A percentile compares a stretch with the other conserved stretches of the same genome.
Conservation (phyloP, 2,888 invertebrate genomes). For the Catocala sponsa region DNA sequence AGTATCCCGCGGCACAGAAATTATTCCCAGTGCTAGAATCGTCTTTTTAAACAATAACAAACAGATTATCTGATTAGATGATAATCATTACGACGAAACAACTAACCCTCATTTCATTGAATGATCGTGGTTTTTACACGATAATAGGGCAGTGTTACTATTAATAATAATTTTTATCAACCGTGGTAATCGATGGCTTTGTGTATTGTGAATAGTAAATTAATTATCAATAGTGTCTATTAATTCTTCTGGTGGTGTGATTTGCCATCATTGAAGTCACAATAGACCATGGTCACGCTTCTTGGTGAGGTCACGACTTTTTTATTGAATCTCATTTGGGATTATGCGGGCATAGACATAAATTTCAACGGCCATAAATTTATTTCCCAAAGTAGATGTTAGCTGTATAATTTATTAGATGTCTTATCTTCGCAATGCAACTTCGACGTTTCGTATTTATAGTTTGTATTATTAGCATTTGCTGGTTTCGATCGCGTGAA, state of each 20-base stretch:
- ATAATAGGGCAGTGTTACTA: neutral
- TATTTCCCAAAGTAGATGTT: slow-evolving; percentile 24
- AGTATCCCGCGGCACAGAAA: too few species aligned
- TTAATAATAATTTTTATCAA: slow-evolving; percentile 10
- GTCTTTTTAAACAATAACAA: too few species aligned
- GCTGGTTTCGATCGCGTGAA: too few species aligned
- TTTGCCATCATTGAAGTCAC: slow-evolving; percentile 69
- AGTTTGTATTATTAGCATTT: slow-evolving; percentile 1
- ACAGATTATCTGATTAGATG: too few species aligned
- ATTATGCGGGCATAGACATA: slow-evolving; percentile 72
- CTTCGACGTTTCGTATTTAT: neutral
- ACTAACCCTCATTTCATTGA: slow-evolving; percentile 5
- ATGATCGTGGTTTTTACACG: neutral
- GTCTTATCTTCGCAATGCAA: neutral
- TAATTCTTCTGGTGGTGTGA: slow-evolving; percentile 59
- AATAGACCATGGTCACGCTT: slow-evolving; percentile 64
- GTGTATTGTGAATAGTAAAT: slow-evolving; percentile 42
- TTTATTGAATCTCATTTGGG: slow-evolving; percentile 76
- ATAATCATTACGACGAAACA: too few species aligned
- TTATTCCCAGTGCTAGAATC: too few species aligned
- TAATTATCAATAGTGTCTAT: slow-evolving; percentile 49
- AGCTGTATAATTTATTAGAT: slow-evolving; percentile 3
- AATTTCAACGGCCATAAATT: slow-evolving; percentile 43
- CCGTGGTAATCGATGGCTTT: slow-evolving; percentile 23
- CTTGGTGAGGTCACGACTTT: slow-evolving; percentile 70